Base-by-base conservation (phyloP, 1,140 invertebrate species). In the Danaus melanippus region DNA sequence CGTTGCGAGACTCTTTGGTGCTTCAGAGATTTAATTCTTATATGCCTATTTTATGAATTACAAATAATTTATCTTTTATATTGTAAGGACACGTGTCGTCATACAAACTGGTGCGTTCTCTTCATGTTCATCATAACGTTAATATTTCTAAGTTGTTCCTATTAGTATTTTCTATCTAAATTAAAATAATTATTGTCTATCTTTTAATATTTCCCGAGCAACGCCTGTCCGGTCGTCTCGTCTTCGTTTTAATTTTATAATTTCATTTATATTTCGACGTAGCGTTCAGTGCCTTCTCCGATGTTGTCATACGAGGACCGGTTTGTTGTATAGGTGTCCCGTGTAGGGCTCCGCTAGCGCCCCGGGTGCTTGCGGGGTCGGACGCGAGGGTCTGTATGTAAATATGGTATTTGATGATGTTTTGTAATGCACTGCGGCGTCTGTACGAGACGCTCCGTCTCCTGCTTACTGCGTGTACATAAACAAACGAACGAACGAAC, bases 391-490 rank as follows among this genome's bases (percentile, higher is more conserved):
- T 50, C 43, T 65, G 48, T 69, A 66, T 81, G 75, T 79, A 78
- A 78, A 79, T 78, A 82, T 69, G 67, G 64, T 70, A 61, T 69
- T 75, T 77, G 73, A 73, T 70, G 56, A 67, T 64, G 56, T 73
- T 73, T 78, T 71, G 64, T 53, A 71, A 67, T 61, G 60, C 67
- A 56, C 53, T 44, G 52, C 48, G 48, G 12, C 43, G 15, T 15
- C 15, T 15, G 45, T n/a, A n/a, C n/a, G n/a, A n/a, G n/a, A n/a
- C n/a, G n/a, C n/a, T n/a, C n/a, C n/a, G n/a, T 44, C 45, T 50
- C 12, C 46, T 42, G 51, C 41, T 39, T 85, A 85, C 69, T 77
- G 66, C 71, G 68, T 85, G 79, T 85, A 85, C 72, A 85, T 85
- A 85, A 79, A 77, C 53, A 56, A 51, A 57, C 43, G 43, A 48